Base-by-base conservation (phyloP, 2,797 vertebrate genomes). In the Bovichtus diacanthus region DNA sequence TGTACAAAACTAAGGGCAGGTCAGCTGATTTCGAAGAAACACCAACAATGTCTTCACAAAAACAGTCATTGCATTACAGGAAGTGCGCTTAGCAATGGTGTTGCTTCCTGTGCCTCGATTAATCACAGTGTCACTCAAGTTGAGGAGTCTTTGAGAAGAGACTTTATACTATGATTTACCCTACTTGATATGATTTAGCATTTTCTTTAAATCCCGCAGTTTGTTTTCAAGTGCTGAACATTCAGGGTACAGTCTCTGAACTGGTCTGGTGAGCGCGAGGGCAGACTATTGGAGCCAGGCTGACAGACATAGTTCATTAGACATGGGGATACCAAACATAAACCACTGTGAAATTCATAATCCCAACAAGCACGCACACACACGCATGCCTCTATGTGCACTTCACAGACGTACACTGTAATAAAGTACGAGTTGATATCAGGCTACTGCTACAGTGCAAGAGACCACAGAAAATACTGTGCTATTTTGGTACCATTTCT, bases 11-110 rank as follows among this genome's bases (percentile, higher is more conserved):
- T 60, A 60, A 84, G 73, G 56, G 68, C 65, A 89, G 82, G 93
- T 94, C 94, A 95, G 90, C 91, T 94, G 92, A 94, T 88, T 94
- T 93, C 76, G 41, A 86, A 89, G 90, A 92, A 93, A 89, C 51
- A 19, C 72, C 84, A 86, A 82, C 83, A 80, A 69, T 75, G 62
- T 89, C 76, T 90, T 87, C 51, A 87, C 67, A 84, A 91, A n/a
- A 84, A 79, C 66, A 86, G 84, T 87, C 88, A 90, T 84, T 84
- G 82, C 88, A 86, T 87, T 92, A 93, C 93, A 94, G 94, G 95
- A 96, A 95, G 93, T 90, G 85, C n/a, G 67, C 81, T 83, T 82
- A 88, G 86, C 62, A 44, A 75, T 90, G 69, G 89, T 90, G 92
- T 75, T 85, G 86, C 86, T 94, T 95, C 95, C 94, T 94, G 93